Percentiles rank a stretch among this genome's conserved stretches.
phyloP scores from a whole-genome alignment of 2,797 vertebrate species.

The Pelobates cultripes region DNA sequence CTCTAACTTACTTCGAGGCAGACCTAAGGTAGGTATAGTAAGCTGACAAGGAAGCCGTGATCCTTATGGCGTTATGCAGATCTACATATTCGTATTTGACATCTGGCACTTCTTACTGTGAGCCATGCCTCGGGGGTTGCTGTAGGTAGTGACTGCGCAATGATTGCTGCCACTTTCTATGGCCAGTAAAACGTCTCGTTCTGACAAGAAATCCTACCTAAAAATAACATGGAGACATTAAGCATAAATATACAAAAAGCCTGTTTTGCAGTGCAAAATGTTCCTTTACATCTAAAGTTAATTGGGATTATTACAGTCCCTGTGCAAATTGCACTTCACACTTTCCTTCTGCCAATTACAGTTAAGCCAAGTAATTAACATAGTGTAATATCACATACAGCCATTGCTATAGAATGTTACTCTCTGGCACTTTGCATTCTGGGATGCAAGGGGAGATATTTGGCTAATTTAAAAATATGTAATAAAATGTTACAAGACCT shows the following conservation, averaged over 20 bases:
- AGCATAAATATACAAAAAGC: slow-evolving; percentile 4
- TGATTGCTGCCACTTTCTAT: slow-evolving; percentile 48
- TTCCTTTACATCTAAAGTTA: background rate
- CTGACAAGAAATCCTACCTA: slow-evolving; percentile 43
- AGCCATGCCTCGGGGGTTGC: background rate
- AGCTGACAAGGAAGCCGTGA: slow-evolving; percentile 22
- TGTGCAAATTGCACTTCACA: no score
- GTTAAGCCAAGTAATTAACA: slow-evolving; percentile 1
- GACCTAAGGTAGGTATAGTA: slow-evolving; percentile 24
- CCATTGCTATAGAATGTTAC: background rate
- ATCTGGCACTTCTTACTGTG: slow-evolving; percentile 31
- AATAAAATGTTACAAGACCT: no score
- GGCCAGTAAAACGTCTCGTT: slow-evolving; percentile 36
- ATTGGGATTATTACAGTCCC: background rate
- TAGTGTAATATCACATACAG: background rate
- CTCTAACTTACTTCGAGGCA: slow-evolving; percentile 21
- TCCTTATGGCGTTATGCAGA: slow-evolving; percentile 30
- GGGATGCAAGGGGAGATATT: background rate
- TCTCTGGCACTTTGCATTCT: background rate
- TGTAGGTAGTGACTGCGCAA: slow-evolving; percentile 18
- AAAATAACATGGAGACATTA: slow-evolving; percentile 38
- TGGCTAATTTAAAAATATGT: background rate
- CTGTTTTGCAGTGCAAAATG: background rate
- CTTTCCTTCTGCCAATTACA: background rate
- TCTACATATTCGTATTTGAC: slow-evolving; percentile 41